A percentile compares a stretch with the other conserved stretches of the same genome.
Evolutionary conservation across 1,140 invertebrate species (phyloP).

Genomic region (Cylas formicarius): DNA sequence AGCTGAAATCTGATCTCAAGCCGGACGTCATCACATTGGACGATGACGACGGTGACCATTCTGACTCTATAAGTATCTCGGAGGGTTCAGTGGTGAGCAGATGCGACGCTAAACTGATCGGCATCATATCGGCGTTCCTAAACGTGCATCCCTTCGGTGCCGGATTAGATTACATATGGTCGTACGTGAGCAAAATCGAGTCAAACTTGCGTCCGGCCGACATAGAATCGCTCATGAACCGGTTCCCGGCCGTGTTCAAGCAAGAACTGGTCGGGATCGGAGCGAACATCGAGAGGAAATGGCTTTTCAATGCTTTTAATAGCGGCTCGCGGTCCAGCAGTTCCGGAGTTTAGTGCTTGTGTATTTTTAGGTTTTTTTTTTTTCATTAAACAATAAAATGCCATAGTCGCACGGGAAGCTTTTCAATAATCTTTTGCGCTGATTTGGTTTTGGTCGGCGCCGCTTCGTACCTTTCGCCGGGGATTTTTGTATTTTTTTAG

Average conservation of each 20-base stretch:
- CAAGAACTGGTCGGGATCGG: slow-evolving; percentile 68
- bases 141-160: slow-evolving; percentile 84
- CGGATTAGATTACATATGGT: slow-evolving; percentile 76
- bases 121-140: slow-evolving; percentile 74
- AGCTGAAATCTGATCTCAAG: slow-evolving; percentile 43
- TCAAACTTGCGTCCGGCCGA: slow-evolving; percentile 59
- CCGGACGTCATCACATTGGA: slow-evolving; percentile 36
- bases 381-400: too few relatives aligned
- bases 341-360: too few relatives aligned
- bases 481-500: too few relatives aligned
- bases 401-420: too few relatives aligned
- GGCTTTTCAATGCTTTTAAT: slow-evolving; percentile 65
- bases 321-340: too few relatives aligned
- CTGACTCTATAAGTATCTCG: slow-evolving; percentile 22
- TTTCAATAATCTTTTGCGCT: too few relatives aligned
- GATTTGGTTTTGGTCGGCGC: too few relatives aligned
- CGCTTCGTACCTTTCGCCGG: too few relatives aligned
- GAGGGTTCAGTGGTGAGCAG: slow-evolving; percentile 13
- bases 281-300: slow-evolving; percentile 68
- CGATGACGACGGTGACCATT: slow-evolving; percentile 34
- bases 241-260: slow-evolving; percentile 69
- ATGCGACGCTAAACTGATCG: slow-evolving; percentile 60
- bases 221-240: slow-evolving; percentile 65
- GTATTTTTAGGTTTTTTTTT: too few relatives aligned
- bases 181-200: slow-evolving; percentile 71